Evolutionary conservation across 37 sponge, comb jelly and placozoan genomes (phyloP).

Genomic region (Beroe ovata): DNA sequence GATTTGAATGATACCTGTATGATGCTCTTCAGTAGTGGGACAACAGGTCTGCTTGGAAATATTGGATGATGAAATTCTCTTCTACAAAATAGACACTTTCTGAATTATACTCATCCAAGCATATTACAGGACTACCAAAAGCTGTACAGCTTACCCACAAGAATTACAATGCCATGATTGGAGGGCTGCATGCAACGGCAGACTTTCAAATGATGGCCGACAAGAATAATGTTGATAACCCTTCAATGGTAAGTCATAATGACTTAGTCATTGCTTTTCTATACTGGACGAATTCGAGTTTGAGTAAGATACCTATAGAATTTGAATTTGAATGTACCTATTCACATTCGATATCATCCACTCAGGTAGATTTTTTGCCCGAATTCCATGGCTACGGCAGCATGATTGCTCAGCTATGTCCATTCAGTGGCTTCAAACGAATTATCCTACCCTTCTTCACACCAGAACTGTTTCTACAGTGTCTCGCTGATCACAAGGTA

Average conservation of each 20-base stretch:
- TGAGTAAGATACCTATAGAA: too few relatives aligned
- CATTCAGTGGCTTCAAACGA: not conserved
- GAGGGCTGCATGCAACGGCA: not conserved
- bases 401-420: slow-evolving; percentile 1
- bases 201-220: not conserved
- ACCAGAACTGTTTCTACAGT: slow-evolving; percentile 31
- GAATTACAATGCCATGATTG: slow-evolving; percentile 1
- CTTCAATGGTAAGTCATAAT: not conserved
- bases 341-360: too few relatives aligned
- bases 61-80: too few relatives aligned
- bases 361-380: slow-evolving; percentile 46
- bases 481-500: slow-evolving; percentile 34
- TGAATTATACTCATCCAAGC: too few relatives aligned
- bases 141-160: slow-evolving; percentile 25
- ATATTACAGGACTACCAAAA: slow-evolving; percentile 26
- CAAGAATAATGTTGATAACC: not conserved
- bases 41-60: slow-evolving; percentile 42
- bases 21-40: slow-evolving; percentile 55
- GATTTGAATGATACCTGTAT: not conserved
- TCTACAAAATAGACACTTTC: too few relatives aligned
- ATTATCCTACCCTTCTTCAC: slow-evolving; percentile 51
- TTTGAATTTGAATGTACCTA: too few relatives aligned
- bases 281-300: too few relatives aligned
- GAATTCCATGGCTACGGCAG: slow-evolving; percentile 45
- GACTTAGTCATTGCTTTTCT: too few relatives aligned